Base-by-base conservation (phyloP, 2,888 invertebrate species). In the Eutolmus rufibarbis region DNA sequence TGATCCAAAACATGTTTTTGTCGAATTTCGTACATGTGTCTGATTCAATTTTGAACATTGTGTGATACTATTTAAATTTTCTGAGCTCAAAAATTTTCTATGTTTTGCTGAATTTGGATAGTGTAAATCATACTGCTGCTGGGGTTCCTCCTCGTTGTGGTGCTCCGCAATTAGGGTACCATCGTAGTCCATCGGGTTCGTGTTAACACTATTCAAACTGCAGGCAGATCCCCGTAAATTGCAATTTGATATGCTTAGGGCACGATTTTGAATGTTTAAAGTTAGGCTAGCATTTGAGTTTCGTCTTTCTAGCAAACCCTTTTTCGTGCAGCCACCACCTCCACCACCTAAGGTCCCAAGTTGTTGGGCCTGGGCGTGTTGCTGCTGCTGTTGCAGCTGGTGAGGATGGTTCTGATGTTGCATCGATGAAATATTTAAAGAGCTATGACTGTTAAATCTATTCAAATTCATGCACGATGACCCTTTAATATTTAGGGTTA, bases 281-380 rank as follows among this genome's bases (percentile, higher is more conserved):
- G 98, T 98, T 1, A 98, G 93, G 87, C 97, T 97, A 0, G 98
- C 97, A 91, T 97, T 98, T 1, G 98, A 98, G 84, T 98, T 98
- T 86, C 98, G 94, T 37, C 98, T 94, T 91, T 97, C 97, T 5
- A 97, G 92, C 1, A 97, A 92, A 9, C 97, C 96, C 90, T 96
- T 96, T 8, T 79, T 79, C 16, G 89, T 78, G 34, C 89, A 88
- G 5, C 74, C 76, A 81, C 86, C 77, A 74, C 14, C 57, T 12
- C 66, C 66, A 0, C 66, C 66, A 3, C 66, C 66, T 12, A 66
- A 9, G 8, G 19, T 78, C 23, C 37, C 19, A 5, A n/a, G 16
- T 1, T 66, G 37, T 1, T 23, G 8, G 5, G 74, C 4, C 9
- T 43, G 74, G 16, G 5, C 7, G 0, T 76, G 43, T 3, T 82